Evolutionary conservation across 2,888 invertebrate species (phyloP), one percentile per base, ranked within the genome.

Genomic region (Melinaea marsaeus): DNA sequence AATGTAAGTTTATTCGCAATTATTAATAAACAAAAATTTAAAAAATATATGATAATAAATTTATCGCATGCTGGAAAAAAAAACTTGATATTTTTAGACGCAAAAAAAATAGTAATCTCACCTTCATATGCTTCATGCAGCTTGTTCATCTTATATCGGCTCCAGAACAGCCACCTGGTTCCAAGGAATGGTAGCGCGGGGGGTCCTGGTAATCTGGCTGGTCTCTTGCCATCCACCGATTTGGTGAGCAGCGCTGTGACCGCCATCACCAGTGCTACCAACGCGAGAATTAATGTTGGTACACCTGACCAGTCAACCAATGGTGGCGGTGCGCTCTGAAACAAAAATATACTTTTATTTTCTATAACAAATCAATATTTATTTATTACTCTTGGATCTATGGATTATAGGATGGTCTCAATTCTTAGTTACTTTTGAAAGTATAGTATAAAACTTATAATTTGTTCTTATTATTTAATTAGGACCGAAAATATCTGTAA

Each of bases 61-160:
- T 4, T 32, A 48, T 9, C 48, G 37, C 22, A 11, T 22, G 34
- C 9, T 47, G 37, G 58, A 55, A 34, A 35, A 51, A 35, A 46
- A 46, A 58, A 13, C 37, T 46, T 22, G 22, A 22, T 22, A 22
- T 22, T 22, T 22, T 22, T 22, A 22, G 2, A n/a, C 35, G 34
- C 7, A 55, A 47, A 57, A 35, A 59, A 63, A 63, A 34, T 48
- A 48, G 54, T 42, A 59, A 58, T 59, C 79, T 89, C 83, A 95
- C 95, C 95, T 90, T 92, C 92, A 84, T 96, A 96, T 70, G 94
- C 95, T 76, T 95, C 94, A 79, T 96, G 96, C 55, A 96, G 87
- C 79, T 95, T 94, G 69, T 94, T 93, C 86, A 96, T 92, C 74
- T 91, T 92, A 75, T 95, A 96, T 64, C 92, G 91, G 72, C 91